phyloP scores from a whole-genome alignment of 2,888 invertebrate species.

The Trichopoda pennipes region DNA sequence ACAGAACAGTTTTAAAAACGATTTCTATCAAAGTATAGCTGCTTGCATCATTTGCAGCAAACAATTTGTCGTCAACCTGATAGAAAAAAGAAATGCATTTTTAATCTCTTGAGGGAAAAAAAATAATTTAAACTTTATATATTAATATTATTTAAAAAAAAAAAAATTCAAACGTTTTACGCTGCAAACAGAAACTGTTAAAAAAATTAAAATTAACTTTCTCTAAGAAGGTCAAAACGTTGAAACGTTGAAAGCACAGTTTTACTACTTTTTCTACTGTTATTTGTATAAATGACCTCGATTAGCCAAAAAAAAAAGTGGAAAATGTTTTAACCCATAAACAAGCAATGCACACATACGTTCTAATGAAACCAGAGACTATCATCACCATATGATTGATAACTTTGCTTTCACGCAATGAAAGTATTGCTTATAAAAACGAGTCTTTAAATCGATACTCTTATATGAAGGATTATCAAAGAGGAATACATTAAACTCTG shows the following conservation, averaged over 20 bases:
- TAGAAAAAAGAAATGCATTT: too few species aligned
- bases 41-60: too few species aligned
- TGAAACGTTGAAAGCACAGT: conserved; percentile 40
- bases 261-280: conserved; percentile 26
- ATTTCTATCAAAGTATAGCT: too few species aligned
- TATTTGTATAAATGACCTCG: conserved; percentile 46
- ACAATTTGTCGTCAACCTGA: not conserved
- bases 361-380: conserved; percentile 31
- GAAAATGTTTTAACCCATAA: conserved; percentile 27
- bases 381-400: conserved; percentile 41
- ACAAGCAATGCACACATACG: conserved; percentile 11
- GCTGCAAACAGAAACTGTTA: not conserved
- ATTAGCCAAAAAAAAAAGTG: conserved; percentile 25
- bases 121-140: too few species aligned
- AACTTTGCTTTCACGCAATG: conserved; percentile 26
- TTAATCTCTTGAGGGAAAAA: too few species aligned
- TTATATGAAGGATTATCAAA: not conserved
- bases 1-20: too few species aligned
- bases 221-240: conserved; percentile 58
- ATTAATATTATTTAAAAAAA: too few species aligned
- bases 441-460: conserved; percentile 22
- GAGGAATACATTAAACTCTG: conserved; percentile 7
- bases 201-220: conserved; percentile 29
- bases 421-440: conserved; percentile 22
- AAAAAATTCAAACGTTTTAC: not conserved